These are phyloP conservation scores for Crypturellus tataupa DNA, from an alignment of 2,797 vertebrate species.

Conservation along the genomic window DNA sequence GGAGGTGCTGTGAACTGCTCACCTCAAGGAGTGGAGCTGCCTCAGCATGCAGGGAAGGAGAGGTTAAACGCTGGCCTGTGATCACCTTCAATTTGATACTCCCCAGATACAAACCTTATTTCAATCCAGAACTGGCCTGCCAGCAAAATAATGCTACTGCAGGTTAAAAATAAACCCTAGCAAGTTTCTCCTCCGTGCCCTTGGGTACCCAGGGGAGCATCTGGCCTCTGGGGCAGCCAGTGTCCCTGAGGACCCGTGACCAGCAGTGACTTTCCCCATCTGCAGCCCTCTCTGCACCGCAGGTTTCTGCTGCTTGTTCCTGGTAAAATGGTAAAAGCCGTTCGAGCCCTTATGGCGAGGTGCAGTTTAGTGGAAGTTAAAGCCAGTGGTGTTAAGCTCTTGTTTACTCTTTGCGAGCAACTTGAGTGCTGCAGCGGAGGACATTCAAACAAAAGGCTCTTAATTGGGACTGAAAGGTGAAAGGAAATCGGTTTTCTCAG, in stretches of 20 bases:
- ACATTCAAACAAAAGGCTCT: background rate
- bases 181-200: background rate
- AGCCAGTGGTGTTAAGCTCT: background rate
- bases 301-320: too few relatives aligned
- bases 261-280: too few relatives aligned
- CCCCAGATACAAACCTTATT: background rate
- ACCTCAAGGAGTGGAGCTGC: background rate
- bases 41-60: background rate
- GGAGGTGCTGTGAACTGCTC: background rate
- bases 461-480: slow-evolving; percentile 21
- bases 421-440: background rate
- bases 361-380: background rate
- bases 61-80: background rate
- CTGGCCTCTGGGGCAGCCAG: background rate
- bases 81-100: background rate
- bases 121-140: background rate
- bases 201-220: background rate
- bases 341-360: background rate
- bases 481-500: slow-evolving; percentile 46
- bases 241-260: too few relatives aligned
- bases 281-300: too few relatives aligned
- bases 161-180: background rate
- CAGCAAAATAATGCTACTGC: background rate
- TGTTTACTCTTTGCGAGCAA: background rate
- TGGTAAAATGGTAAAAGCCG: background rate